A percentile compares a stretch with the other conserved stretches of the same genome.
These are phyloP conservation scores for Xiphophorus hellerii DNA, from an alignment of 2,113 vertebrate genomes.

Conservation along the genomic window DNA sequence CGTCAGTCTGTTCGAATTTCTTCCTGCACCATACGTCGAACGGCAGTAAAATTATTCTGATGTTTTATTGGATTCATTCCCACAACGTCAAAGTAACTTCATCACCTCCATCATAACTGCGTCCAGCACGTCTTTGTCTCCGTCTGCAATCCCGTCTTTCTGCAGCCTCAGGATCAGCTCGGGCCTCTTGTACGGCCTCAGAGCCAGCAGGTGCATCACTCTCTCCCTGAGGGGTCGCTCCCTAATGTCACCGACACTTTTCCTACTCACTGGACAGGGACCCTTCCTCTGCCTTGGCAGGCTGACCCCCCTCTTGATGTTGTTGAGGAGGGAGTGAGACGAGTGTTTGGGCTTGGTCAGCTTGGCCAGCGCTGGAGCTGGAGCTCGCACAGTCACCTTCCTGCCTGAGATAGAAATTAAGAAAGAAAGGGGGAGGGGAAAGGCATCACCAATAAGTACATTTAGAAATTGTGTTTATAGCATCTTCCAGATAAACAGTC, in stretches of 20 bases:
- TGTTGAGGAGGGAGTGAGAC: slow-evolving; percentile 38
- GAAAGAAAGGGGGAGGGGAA: background rate
- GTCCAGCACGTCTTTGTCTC: slow-evolving; percentile 88
- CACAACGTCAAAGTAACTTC: background rate
- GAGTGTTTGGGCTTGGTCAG: slow-evolving; percentile 78
- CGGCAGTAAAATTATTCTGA: background rate
- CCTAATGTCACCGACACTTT: slow-evolving; percentile 59
- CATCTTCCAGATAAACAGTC: too few species aligned
- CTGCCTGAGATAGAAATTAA: slow-evolving; percentile 76
- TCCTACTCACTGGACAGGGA: slow-evolving; percentile 30
- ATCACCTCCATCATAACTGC: slow-evolving; percentile 86
- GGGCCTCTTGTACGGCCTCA: slow-evolving; percentile 91
- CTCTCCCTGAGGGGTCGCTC: slow-evolving; percentile 87
- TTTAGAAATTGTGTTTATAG: too few species aligned
- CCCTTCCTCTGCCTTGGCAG: slow-evolving; percentile 40
- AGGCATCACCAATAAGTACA: too few species aligned
- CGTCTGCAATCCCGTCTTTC: slow-evolving; percentile 85
- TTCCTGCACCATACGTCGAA: background rate
- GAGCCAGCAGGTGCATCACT: slow-evolving; percentile 89
- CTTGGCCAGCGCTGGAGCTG: slow-evolving; percentile 81
- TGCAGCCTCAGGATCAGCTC: slow-evolving; percentile 90
- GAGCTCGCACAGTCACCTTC: slow-evolving; percentile 88
- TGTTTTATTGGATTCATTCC: background rate
- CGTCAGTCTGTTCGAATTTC: background rate
- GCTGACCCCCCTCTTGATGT: slow-evolving; percentile 21